A percentile compares a stretch with the other conserved stretches of the same genome.
Evolutionary conservation across 2,888 invertebrate genomes (phyloP).

Genomic region (Belgica antarctica): DNA sequence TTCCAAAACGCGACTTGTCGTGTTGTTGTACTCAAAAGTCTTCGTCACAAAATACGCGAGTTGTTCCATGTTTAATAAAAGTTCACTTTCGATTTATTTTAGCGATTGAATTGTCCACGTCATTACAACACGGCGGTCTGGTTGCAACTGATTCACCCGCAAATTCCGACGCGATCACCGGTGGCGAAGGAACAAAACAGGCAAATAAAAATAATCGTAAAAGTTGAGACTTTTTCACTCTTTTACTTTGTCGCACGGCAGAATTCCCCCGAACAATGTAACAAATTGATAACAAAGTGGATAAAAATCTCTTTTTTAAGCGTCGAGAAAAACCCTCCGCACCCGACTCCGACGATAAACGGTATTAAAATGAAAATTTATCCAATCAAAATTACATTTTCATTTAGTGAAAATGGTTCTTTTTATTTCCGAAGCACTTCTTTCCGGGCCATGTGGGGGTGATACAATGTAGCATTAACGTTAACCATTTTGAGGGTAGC

Average conservation of each 20-base stretch:
- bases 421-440: conserved; percentile 41
- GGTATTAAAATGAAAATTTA: conserved; percentile 43
- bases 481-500: conserved; percentile 37
- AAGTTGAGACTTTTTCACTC: conserved; percentile 13
- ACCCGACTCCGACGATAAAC: conserved; percentile 24
- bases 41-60: conserved; percentile 87
- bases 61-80: too few relatives aligned
- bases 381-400: conserved; percentile 43
- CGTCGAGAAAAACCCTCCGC: background rate
- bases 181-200: too few relatives aligned
- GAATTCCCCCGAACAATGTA: conserved; percentile 8
- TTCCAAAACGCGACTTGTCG: conserved; percentile 51
- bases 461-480: conserved; percentile 30
- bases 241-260: background rate
- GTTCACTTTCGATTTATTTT: background rate
- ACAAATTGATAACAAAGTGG: conserved; percentile 20
- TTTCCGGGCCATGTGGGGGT: conserved; percentile 4
- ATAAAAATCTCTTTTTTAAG: background rate
- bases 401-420: conserved; percentile 43
- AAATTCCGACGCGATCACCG: background rate
- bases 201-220: conserved; percentile 41
- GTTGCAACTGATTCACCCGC: conserved; percentile 13
- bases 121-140: background rate
- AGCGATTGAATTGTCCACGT: background rate
- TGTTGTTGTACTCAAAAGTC: conserved; percentile 68